A percentile compares a stretch with the other conserved stretches of the same genome.
Conservation (phyloP, 2,113 vertebrate genomes). For the Zapus hudsonius region DNA sequence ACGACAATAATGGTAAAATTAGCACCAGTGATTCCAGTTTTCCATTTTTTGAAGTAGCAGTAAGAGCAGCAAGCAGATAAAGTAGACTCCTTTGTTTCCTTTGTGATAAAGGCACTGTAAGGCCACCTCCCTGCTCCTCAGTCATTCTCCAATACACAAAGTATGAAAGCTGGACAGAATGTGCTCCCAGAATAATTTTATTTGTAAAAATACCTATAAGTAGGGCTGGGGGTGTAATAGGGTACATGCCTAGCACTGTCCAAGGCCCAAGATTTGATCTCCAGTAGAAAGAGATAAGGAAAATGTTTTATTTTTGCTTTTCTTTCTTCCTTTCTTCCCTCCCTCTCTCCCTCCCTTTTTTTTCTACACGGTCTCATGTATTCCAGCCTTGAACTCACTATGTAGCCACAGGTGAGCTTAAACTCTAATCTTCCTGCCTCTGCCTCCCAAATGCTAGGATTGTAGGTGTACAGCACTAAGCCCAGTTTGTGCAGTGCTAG, state of each 20-base stretch:
- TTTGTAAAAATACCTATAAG: conserved; percentile 35
- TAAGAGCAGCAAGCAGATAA: conserved; percentile 14
- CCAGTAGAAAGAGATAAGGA: not conserved
- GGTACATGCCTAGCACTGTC: not conserved
- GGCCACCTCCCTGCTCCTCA: not conserved
- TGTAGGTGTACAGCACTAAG: too few relatives aligned
- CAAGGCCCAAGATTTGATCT: not conserved
- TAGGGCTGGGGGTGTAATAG: not conserved
- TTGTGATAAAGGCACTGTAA: not conserved
- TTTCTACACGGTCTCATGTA: too few relatives aligned
- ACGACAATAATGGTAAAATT: not conserved
- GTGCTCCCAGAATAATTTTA: not conserved
- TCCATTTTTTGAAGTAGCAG: conserved; percentile 31
- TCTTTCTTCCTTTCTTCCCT: too few relatives aligned
- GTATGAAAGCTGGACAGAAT: not conserved
- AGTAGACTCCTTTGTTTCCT: not conserved
- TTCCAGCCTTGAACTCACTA: too few relatives aligned
- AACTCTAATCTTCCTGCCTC: not conserved
- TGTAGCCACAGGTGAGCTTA: too few relatives aligned
- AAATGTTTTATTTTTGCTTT: not conserved
- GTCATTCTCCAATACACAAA: not conserved
- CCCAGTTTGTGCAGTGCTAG: too few relatives aligned
- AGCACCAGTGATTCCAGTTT: not conserved
- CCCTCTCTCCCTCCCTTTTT: too few relatives aligned
- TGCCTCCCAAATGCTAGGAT: too few relatives aligned